These are phyloP conservation scores for Procambarus clarkii DNA, from an alignment of 1,140 invertebrate genomes.

Conservation along the genomic window DNA sequence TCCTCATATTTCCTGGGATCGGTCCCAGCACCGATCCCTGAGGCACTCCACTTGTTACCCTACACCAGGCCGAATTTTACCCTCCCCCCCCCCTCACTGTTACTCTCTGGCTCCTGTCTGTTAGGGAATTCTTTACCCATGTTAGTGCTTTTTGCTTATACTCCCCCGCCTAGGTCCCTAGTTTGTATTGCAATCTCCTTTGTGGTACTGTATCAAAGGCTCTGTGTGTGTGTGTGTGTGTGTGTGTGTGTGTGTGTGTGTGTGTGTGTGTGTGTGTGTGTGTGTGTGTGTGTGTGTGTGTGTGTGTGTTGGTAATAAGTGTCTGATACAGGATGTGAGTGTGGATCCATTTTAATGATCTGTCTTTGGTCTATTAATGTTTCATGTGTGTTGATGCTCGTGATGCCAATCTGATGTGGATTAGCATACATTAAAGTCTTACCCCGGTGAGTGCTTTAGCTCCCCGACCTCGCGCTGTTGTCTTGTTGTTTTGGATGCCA, in stretches of 20 bases:
- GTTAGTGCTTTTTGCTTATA: background rate
- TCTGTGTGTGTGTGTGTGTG: background rate
- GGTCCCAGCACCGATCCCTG: too few species aligned
- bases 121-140: too few species aligned
- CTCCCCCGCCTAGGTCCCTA: background rate
- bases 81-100: background rate
- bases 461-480: background rate
- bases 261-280: slow-evolving; percentile 13
- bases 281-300: background rate
- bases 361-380: background rate
- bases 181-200: too few species aligned
- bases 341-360: slow-evolving; percentile 10
- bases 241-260: slow-evolving; percentile 26
- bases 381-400: slow-evolving; percentile 1
- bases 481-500: background rate
- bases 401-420: slow-evolving; percentile 5
- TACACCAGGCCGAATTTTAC: too few species aligned
- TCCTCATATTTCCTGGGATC: too few species aligned
- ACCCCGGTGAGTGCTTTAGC: background rate
- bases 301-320: background rate
- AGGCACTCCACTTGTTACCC: too few species aligned
- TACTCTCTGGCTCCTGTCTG: too few species aligned
- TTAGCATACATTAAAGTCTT: slow-evolving; percentile 10
- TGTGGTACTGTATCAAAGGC: too few species aligned
- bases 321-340: background rate